Evolutionary conservation across 2,888 invertebrate species (phyloP).

Genomic region (Stenchaetothrips biformis): DNA sequence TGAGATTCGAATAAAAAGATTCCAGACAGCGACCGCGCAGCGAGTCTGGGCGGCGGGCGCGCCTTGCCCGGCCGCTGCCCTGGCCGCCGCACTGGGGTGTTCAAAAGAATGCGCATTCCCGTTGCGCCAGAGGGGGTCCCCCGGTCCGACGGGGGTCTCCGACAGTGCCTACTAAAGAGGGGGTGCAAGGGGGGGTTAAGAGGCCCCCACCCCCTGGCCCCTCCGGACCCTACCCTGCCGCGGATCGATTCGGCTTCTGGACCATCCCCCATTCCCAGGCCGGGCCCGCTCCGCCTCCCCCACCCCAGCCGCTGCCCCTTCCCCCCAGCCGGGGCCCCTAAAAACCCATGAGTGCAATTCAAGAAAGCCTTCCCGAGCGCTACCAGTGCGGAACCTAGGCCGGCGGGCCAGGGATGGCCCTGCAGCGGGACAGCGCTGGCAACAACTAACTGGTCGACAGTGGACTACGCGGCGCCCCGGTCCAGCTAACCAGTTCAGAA

Average conservation of each 20-base stretch:
- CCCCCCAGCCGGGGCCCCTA: background rate
- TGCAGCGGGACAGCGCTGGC: background rate
- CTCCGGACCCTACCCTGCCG: background rate
- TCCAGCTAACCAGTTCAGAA: no score
- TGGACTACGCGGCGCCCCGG: no score
- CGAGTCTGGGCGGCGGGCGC: background rate
- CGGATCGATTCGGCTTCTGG: constrained; percentile 15
- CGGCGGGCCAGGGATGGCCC: background rate
- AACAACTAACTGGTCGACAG: background rate
- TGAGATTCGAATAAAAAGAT: no score
- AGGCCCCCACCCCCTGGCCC: background rate
- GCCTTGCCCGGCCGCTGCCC: background rate
- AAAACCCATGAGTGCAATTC: constrained; percentile 16
- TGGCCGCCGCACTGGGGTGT: background rate
- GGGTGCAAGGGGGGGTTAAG: no score
- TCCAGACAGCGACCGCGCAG: background rate
- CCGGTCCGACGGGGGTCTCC: no score
- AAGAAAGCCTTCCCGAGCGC: background rate
- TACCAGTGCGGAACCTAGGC: background rate
- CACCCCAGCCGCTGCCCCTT: background rate
- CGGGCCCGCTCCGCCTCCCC: background rate
- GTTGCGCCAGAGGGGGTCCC: background rate
- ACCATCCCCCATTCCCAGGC: constrained; percentile 17
- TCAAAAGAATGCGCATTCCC: constrained; percentile 20
- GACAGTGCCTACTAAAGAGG: no score